A percentile compares a stretch with the other conserved stretches of the same genome.
Conservation (phyloP, 2,888 invertebrate genomes). For the Apeira syringaria region DNA sequence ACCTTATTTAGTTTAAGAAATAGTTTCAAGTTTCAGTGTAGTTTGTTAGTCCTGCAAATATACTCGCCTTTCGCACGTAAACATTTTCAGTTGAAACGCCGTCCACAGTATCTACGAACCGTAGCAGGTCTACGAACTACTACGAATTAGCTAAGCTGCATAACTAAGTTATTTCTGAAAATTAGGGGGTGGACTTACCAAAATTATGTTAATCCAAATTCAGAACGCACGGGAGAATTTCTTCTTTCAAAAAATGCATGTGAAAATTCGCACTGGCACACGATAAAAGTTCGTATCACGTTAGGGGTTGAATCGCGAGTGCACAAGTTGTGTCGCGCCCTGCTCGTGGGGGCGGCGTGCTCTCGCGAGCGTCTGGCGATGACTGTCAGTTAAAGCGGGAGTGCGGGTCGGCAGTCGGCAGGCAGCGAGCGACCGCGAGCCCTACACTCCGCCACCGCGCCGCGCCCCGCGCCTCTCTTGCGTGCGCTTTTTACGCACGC, state of each 20-base stretch:
- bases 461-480: slow-evolving; percentile 65
- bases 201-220: slow-evolving; percentile 29
- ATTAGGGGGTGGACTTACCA: slow-evolving; percentile 27
- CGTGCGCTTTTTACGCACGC: slow-evolving; percentile 83
- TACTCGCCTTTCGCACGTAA: slow-evolving; percentile 22
- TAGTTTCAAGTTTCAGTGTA: slow-evolving; percentile 26
- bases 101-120: slow-evolving; percentile 40
- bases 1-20: slow-evolving; percentile 38
- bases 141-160: slow-evolving; percentile 23
- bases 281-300: slow-evolving; percentile 62
- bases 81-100: slow-evolving; percentile 16
- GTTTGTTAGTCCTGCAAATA: slow-evolving; percentile 12
- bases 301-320: slow-evolving; percentile 66
- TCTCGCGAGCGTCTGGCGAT: slow-evolving; percentile 73
- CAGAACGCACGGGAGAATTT: slow-evolving; percentile 24
- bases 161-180: slow-evolving; percentile 12
- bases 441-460: slow-evolving; percentile 45
- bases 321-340: slow-evolving; percentile 49
- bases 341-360: slow-evolving; percentile 75
- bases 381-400: slow-evolving; percentile 54
- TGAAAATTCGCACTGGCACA: slow-evolving; percentile 67
- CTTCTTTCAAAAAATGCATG: slow-evolving; percentile 44
- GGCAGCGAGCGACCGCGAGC: slow-evolving; percentile 45
- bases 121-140: slow-evolving; percentile 47
- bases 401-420: slow-evolving; percentile 40